Conservation (phyloP, 2,113 vertebrate genomes). For the Cervus canadensis region DNA sequence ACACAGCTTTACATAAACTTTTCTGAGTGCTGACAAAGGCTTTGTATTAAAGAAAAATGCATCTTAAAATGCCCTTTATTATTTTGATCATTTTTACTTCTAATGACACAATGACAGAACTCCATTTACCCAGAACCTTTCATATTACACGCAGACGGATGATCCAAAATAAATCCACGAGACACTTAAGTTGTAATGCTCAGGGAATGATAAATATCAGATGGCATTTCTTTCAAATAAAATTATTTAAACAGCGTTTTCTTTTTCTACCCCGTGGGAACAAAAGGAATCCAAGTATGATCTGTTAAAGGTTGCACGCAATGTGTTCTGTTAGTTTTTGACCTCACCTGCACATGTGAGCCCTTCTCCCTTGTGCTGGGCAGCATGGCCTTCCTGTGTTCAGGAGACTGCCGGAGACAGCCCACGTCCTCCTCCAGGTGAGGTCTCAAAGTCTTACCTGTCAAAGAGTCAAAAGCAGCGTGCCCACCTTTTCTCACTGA, state of each 20-base stretch:
- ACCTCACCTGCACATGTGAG: background rate
- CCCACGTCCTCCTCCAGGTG: background rate
- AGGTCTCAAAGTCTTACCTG: background rate
- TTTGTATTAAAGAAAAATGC: slow-evolving; percentile 4
- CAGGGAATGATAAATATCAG: slow-evolving; percentile 3
- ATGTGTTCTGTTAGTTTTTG: background rate
- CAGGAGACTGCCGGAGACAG: background rate
- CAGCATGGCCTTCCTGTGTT: background rate
- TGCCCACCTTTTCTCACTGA: background rate
- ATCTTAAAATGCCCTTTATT: slow-evolving; percentile 2
- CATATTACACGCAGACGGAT: background rate
- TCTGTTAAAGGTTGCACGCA: slow-evolving; percentile 2
- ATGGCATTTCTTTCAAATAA: slow-evolving; percentile 34
- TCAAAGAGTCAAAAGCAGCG: background rate
- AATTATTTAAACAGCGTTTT: slow-evolving; percentile 35
- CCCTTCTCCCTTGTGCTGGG: background rate
- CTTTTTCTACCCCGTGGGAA: background rate
- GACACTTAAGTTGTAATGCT: background rate
- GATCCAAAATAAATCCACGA: background rate
- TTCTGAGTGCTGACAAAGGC: slow-evolving; percentile 3
- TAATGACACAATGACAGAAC: background rate
- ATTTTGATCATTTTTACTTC: slow-evolving; percentile 21
- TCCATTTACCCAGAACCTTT: background rate
- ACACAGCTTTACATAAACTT: slow-evolving; percentile 32
- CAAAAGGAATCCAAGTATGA: background rate